Percentiles rank a stretch among this genome's conserved stretches.
Evolutionary conservation across 2,797 vertebrate species (phyloP).

Genomic region (Knipowitschia caucasica): DNA sequence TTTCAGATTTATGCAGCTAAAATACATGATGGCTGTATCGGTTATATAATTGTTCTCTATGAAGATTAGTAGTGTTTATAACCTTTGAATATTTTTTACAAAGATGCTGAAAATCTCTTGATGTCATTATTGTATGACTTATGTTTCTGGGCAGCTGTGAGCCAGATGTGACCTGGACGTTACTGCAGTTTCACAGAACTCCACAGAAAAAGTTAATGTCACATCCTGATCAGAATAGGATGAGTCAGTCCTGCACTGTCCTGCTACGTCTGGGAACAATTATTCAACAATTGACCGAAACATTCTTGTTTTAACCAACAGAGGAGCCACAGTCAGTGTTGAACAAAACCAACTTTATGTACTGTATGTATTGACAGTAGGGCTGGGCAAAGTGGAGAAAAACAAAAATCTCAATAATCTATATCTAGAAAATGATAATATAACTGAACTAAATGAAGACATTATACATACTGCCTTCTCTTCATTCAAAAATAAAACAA

Average conservation of each 20-base stretch:
- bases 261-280: slow-evolving; percentile 58
- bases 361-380: slow-evolving; percentile 10
- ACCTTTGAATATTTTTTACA: no score
- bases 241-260: slow-evolving; percentile 59
- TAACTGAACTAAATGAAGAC: no score
- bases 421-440: no score
- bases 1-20: no score
- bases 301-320: slow-evolving; percentile 50
- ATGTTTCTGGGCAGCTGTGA: slow-evolving; percentile 10
- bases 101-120: no score
- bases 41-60: no score
- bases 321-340: slow-evolving; percentile 34
- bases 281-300: slow-evolving; percentile 46
- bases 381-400: no score
- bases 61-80: no score
- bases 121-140: slow-evolving; percentile 7
- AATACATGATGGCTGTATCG: no score
- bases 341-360: slow-evolving; percentile 24
- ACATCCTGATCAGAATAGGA: slow-evolving; percentile 40
- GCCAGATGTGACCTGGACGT: slow-evolving; percentile 29
- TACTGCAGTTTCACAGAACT: slow-evolving; percentile 38
- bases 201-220: slow-evolving; percentile 41
- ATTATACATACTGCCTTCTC: no score
- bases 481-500: no score
- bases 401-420: no score